These are phyloP conservation scores for Tineola bisselliella DNA, from an alignment of 2,888 invertebrate genomes.

Conservation along the genomic window DNA sequence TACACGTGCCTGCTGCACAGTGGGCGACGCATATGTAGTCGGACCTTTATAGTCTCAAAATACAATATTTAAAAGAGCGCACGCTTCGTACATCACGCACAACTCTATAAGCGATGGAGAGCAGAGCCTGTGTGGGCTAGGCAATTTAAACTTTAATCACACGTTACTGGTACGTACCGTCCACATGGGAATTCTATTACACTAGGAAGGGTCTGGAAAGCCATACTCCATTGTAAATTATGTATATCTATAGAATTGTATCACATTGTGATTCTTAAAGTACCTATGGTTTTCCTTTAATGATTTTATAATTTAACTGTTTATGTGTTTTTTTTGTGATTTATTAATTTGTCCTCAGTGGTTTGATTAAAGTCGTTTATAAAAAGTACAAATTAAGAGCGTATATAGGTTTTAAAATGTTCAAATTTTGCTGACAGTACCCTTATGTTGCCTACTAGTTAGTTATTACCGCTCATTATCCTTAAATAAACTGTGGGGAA, in stretches of 20 bases:
- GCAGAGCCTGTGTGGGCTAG: slow-evolving; percentile 32
- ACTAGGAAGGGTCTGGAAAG: neutral
- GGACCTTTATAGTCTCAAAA: too few relatives aligned
- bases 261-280: too few relatives aligned
- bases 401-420: too few relatives aligned
- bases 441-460: slow-evolving; percentile 27
- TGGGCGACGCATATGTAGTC: too few relatives aligned
- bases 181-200: slow-evolving; percentile 17
- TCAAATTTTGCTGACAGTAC: slow-evolving; percentile 27
- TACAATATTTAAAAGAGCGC: slow-evolving; percentile 15
- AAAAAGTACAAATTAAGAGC: too few relatives aligned
- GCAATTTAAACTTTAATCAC: slow-evolving; percentile 49
- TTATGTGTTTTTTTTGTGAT: too few relatives aligned
- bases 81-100: slow-evolving; percentile 14
- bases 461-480: slow-evolving; percentile 47
- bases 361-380: too few relatives aligned
- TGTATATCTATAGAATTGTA: too few relatives aligned
- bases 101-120: slow-evolving; percentile 29
- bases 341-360: too few relatives aligned
- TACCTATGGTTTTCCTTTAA: too few relatives aligned
- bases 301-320: too few relatives aligned
- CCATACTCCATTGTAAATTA: neutral
- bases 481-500: slow-evolving; percentile 40
- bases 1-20: too few relatives aligned
- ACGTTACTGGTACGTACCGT: slow-evolving; percentile 26